Conservation (phyloP, 2,797 vertebrate genomes). For the Macropodus opercularis region DNA sequence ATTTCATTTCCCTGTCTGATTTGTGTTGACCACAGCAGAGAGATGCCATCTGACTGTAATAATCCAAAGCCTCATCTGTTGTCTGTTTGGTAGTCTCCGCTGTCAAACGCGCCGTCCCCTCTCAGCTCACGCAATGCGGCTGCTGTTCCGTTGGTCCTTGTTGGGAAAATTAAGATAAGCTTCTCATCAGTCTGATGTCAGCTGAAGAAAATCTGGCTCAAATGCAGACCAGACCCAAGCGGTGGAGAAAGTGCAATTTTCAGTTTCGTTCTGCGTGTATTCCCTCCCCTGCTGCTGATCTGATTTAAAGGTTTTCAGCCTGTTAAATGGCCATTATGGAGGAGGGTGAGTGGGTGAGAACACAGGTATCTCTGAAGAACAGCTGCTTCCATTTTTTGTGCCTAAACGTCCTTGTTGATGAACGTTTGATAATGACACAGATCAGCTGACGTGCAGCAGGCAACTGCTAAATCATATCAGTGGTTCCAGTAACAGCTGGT, state of each 20-base stretch:
- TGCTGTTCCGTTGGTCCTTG: background rate
- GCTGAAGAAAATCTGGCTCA: background rate
- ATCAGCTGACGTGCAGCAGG: too few species aligned
- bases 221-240: background rate
- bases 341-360: too few species aligned
- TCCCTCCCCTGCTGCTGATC: background rate
- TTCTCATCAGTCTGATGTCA: background rate
- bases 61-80: background rate
- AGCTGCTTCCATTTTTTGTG: too few species aligned
- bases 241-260: background rate
- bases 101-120: background rate
- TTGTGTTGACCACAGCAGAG: background rate
- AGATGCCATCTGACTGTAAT: background rate
- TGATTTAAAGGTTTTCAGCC: too few species aligned
- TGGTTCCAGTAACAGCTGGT: too few species aligned
- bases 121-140: background rate
- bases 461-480: too few species aligned
- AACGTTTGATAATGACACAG: too few species aligned
- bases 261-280: background rate
- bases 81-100: background rate
- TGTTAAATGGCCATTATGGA: too few species aligned
- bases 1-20: slow-evolving; percentile 2
- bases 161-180: background rate
- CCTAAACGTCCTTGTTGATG: too few species aligned
- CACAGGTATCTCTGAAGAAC: too few species aligned